Evolutionary conservation across 2,888 invertebrate species (phyloP).

Genomic region (Amphipyra tragopoginis): DNA sequence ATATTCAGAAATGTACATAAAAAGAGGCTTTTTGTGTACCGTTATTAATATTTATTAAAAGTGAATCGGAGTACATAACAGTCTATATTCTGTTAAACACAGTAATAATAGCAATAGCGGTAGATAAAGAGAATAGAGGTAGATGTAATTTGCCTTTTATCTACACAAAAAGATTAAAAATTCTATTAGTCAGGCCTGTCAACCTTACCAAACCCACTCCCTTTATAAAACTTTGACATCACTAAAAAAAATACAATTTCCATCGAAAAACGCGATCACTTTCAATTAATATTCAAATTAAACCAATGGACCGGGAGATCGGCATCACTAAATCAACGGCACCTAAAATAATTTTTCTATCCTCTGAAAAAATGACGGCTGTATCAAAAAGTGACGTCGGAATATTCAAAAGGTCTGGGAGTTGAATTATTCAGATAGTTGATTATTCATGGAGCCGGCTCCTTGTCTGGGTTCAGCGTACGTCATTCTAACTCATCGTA

Average conservation of each 20-base stretch:
- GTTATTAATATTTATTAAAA: too few relatives aligned
- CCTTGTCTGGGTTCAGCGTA: conserved; percentile 33
- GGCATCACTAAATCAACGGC: conserved; percentile 36
- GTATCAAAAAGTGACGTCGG: conserved; percentile 54
- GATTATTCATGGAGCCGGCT: conserved; percentile 56
- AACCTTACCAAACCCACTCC: neutral
- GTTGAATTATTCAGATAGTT: conserved; percentile 59
- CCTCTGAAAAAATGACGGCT: conserved; percentile 42
- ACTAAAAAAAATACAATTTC: conserved; percentile 20
- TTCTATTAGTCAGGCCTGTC: neutral
- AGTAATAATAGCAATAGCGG: too few relatives aligned
- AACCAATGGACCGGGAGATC: conserved; percentile 38
- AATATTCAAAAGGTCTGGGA: conserved; percentile 52
- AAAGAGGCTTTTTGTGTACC: too few relatives aligned
- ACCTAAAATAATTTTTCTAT: conserved; percentile 44
- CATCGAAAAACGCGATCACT: conserved; percentile 39
- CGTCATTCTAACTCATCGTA: conserved; percentile 42
- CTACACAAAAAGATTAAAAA: neutral
- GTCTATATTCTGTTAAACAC: too few relatives aligned
- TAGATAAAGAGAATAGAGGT: too few relatives aligned
- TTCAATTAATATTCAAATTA: conserved; percentile 50
- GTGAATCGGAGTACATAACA: too few relatives aligned
- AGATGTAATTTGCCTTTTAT: neutral
- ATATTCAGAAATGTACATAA: too few relatives aligned
- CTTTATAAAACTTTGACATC: conserved; percentile 5